phyloP scores from a whole-genome alignment of 2,797 vertebrate genomes.

The Gallinago solitaria region DNA sequence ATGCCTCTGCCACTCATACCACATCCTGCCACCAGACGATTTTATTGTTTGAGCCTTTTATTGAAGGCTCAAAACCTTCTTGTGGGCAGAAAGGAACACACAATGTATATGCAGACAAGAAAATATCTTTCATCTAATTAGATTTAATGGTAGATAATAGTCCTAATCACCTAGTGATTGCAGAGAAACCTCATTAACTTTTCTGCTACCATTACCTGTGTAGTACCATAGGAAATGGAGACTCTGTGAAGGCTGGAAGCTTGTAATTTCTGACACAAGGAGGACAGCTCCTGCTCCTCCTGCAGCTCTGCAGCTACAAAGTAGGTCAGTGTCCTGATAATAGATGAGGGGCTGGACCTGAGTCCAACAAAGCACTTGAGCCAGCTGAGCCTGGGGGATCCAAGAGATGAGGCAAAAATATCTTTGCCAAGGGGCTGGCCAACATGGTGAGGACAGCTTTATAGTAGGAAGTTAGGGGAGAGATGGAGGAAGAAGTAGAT shows the following conservation, averaged over 20 bases:
- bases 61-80: neutral
- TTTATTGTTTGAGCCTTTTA: neutral
- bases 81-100: neutral
- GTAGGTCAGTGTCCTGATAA: neutral
- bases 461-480: neutral
- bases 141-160: neutral
- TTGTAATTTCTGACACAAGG: neutral
- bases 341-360: neutral
- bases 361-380: neutral
- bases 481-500: neutral
- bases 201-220: neutral
- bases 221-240: neutral
- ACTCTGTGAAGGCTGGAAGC: neutral
- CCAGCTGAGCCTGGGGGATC: neutral
- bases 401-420: neutral
- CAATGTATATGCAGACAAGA: neutral
- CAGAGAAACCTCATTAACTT: neutral
- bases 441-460: neutral
- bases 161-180: neutral
- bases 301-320: neutral
- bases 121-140: neutral
- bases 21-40: neutral
- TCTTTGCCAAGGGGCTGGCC: neutral
- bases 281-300: neutral
- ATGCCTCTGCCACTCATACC: neutral